These are phyloP conservation scores for Caenorhabditis plicata DNA, from an alignment of 2,888 invertebrate species.

Conservation along the genomic window DNA sequence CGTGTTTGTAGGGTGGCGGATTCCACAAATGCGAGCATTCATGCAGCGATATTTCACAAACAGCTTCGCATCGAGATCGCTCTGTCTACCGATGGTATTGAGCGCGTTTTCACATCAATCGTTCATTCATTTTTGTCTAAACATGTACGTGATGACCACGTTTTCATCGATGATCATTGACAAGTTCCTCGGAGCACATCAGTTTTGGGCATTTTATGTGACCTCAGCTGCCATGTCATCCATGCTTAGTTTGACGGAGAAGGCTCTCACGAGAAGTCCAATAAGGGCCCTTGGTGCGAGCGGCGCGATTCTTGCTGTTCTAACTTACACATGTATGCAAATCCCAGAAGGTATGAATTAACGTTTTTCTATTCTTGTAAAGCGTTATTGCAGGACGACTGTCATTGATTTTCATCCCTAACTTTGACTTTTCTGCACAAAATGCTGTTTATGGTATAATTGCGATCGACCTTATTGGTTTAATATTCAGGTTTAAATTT, in stretches of 20 bases:
- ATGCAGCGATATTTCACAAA: conserved; percentile 64
- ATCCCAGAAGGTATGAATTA: conserved; percentile 74
- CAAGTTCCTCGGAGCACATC: conserved; percentile 47
- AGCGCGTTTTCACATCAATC: conserved; percentile 94
- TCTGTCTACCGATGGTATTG: conserved; percentile 85
- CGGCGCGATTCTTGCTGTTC: conserved; percentile 87
- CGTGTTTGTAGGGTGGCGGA: no score
- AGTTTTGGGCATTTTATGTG: conserved; percentile 83
- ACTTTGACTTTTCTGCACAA: conserved; percentile 81
- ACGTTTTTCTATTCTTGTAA: not conserved
- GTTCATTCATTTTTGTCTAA: conserved; percentile 81
- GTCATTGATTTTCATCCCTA: conserved; percentile 85
- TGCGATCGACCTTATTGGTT: conserved; percentile 81
- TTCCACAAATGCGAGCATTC: no score
- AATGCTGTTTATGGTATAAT: conserved; percentile 72
- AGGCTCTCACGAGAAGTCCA: conserved; percentile 75
- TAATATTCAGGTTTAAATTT: conserved; percentile 69
- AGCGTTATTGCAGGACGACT: conserved; percentile 72
- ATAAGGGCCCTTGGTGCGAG: conserved; percentile 89
- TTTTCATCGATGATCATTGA: conserved; percentile 37
- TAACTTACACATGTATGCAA: conserved; percentile 83
- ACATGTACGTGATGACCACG: conserved; percentile 74
- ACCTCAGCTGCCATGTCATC: conserved; percentile 77
- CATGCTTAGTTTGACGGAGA: conserved; percentile 80
- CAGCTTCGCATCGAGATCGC: conserved; percentile 67